These are phyloP conservation scores for Sycophila sp. DNA, from an alignment of 1,140 invertebrate genomes.

Conservation along the genomic window DNA sequence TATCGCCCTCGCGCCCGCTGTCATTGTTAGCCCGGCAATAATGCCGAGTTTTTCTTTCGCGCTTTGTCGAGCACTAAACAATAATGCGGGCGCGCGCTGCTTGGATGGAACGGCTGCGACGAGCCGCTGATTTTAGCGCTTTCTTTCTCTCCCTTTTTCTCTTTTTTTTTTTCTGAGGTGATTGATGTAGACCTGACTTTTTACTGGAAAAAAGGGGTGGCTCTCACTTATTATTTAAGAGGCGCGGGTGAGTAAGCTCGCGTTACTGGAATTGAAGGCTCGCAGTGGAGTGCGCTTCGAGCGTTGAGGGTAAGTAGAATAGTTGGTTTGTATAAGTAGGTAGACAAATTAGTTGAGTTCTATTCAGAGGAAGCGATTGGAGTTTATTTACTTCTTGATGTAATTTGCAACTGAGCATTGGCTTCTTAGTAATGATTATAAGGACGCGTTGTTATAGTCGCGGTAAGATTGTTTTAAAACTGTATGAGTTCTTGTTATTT, in stretches of 20 bases:
- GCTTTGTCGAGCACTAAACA: background rate
- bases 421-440: no score
- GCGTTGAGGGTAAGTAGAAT: background rate
- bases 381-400: no score
- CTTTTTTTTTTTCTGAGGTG: background rate
- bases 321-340: background rate
- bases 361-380: no score
- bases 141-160: no score
- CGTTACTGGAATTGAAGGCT: no score
- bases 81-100: background rate
- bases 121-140: background rate
- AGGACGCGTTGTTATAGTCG: no score
- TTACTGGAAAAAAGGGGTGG: background rate
- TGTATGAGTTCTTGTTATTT: no score
- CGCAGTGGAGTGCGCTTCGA: no score
- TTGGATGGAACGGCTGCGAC: background rate
- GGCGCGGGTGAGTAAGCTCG: no score
- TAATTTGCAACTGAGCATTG: no score
- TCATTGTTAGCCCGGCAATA: slow-evolving; percentile 53
- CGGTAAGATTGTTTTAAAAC: no score
- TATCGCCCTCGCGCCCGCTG: slow-evolving; percentile 40
- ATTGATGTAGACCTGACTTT: background rate
- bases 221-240: slow-evolving; percentile 3
- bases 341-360: background rate
- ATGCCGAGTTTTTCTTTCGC: slow-evolving; percentile 31